These are phyloP conservation scores for Andricus quercusramuli DNA, from an alignment of 2,888 invertebrate genomes.

Conservation along the genomic window DNA sequence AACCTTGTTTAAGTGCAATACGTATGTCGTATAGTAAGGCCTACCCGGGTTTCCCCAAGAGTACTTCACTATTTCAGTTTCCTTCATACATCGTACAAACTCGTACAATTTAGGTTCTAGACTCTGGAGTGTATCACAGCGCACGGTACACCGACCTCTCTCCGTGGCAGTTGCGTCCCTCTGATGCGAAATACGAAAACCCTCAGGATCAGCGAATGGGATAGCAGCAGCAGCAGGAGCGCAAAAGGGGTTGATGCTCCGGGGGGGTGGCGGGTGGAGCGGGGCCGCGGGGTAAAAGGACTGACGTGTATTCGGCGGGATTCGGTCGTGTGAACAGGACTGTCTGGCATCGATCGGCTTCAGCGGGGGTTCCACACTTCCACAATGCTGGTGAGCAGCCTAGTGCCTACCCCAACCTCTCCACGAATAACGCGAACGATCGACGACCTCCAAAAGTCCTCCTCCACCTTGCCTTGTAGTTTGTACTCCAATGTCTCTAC, in stretches of 20 bases:
- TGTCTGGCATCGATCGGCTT: slow-evolving; percentile 78
- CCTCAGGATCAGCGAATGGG: slow-evolving; percentile 51
- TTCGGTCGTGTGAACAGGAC: slow-evolving; percentile 77
- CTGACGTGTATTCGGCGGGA: slow-evolving; percentile 69
- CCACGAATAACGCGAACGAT: slow-evolving; percentile 71
- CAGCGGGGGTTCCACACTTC: slow-evolving; percentile 52
- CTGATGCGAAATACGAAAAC: slow-evolving; percentile 35
- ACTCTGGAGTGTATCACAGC: slow-evolving; percentile 1
- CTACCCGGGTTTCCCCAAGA: slow-evolving; percentile 48
- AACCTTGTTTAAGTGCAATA: slow-evolving; percentile 16
- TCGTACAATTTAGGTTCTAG: not conserved
- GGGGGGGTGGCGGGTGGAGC: slow-evolving; percentile 39
- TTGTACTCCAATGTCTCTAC: slow-evolving; percentile 60
- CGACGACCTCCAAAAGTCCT: slow-evolving; percentile 71
- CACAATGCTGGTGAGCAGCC: slow-evolving; percentile 69
- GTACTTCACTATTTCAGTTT: slow-evolving; percentile 40
- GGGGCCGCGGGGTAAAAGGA: slow-evolving; percentile 53
- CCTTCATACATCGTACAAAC: no score
- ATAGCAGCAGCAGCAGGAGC: slow-evolving; percentile 52
- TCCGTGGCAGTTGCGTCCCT: slow-evolving; percentile 10
- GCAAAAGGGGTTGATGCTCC: slow-evolving; percentile 36
- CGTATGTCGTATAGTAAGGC: slow-evolving; percentile 17
- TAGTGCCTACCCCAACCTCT: slow-evolving; percentile 78
- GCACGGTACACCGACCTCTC: slow-evolving; percentile 22
- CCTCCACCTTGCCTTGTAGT: slow-evolving; percentile 46